Conservation (phyloP, 2,113 vertebrate genomes). For the Acanthisitta chloris region DNA sequence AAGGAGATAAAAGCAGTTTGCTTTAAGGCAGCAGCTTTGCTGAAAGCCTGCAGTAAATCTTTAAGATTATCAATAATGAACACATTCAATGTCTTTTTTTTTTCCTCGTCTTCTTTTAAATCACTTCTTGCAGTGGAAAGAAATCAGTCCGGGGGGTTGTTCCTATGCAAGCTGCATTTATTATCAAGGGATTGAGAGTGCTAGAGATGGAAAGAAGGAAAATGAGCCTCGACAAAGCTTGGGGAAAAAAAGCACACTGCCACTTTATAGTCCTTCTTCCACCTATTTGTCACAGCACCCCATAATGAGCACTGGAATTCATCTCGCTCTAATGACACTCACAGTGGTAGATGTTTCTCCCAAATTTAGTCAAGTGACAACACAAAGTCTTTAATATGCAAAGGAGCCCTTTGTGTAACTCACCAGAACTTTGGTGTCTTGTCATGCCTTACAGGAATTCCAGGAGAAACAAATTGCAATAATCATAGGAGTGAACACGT, state of each 20-base stretch:
- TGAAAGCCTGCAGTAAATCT: conserved; percentile 55
- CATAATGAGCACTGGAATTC: conserved; percentile 30
- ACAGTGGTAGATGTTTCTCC: conserved; percentile 18
- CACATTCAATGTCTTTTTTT: conserved; percentile 50
- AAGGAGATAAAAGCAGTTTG: conserved; percentile 57
- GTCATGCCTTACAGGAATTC: conserved; percentile 10
- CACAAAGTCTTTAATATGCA: conserved; percentile 48
- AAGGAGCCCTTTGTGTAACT: conserved; percentile 40
- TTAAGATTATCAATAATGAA: conserved; percentile 66
- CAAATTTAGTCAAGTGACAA: conserved; percentile 59
- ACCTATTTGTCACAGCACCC: conserved; percentile 18
- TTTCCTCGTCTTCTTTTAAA: conserved; percentile 39
- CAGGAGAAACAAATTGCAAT: conserved; percentile 30
- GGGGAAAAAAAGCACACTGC: background rate
- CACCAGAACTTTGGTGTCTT: conserved; percentile 43
- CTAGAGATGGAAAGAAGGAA: background rate
- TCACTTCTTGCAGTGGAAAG: conserved; percentile 39
- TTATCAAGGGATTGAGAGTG: conserved; percentile 47
- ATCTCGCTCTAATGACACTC: conserved; percentile 39
- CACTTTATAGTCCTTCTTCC: background rate
- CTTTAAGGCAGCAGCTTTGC: conserved; percentile 60
- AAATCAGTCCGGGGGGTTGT: conserved; percentile 50
- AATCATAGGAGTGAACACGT: background rate
- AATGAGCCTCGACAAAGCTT: conserved; percentile 28
- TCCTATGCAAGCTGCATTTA: conserved; percentile 46